Evolutionary conservation across 1,140 invertebrate genomes (phyloP).

Genomic region (Melanaphis sacchari): DNA sequence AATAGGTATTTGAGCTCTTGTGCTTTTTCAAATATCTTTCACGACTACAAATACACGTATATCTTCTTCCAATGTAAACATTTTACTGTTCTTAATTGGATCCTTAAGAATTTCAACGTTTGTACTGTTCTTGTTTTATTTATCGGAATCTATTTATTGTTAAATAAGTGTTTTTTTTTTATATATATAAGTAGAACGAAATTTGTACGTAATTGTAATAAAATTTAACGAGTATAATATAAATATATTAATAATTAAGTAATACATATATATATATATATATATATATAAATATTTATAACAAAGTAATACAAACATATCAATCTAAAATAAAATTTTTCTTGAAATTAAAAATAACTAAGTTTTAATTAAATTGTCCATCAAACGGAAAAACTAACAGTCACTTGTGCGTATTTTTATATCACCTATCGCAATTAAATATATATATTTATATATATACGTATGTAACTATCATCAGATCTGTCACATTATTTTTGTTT

Average conservation of each 20-base stretch:
- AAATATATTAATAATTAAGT: too few species aligned
- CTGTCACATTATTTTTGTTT: not conserved
- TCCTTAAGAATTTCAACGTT: not conserved
- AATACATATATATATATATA: too few species aligned
- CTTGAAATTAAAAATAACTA: not conserved
- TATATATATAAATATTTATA: not conserved
- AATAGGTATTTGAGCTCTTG: not conserved
- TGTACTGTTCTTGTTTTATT: not conserved
- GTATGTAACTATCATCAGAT: not conserved
- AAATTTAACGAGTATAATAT: not conserved
- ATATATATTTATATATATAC: not conserved
- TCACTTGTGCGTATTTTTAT: not conserved
- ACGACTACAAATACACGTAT: not conserved
- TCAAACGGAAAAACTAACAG: not conserved
- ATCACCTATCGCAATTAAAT: not conserved
- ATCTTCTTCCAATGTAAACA: not conserved
- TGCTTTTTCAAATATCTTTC: not conserved
- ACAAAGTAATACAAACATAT: not conserved
- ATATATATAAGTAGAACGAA: not conserved
- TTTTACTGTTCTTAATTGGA: not conserved
- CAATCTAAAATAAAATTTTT: not conserved
- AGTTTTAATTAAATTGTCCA: not conserved
- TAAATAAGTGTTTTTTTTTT: not conserved
- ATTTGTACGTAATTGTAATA: not conserved
- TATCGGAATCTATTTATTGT: not conserved